Percentiles rank a stretch among this genome's conserved stretches.
Evolutionary conservation across 2,888 invertebrate species (phyloP).

Genomic region (Papilio gigon): DNA sequence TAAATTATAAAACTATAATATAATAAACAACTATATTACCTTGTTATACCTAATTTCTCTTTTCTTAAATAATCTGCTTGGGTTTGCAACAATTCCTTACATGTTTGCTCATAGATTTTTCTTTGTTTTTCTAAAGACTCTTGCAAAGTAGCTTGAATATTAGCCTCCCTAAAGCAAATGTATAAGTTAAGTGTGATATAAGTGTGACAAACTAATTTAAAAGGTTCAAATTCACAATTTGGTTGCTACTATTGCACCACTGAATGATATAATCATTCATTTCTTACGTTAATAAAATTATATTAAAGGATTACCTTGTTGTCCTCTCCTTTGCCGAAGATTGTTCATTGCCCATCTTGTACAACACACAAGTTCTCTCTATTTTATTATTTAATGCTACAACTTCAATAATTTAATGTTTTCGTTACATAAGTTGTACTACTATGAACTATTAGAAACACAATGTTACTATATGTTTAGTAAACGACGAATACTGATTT

Average conservation of each 20-base stretch:
- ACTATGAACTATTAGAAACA: background rate
- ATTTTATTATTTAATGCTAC: background rate
- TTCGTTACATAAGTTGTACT: background rate
- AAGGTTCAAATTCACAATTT: background rate
- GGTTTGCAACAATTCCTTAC: slow-evolving; percentile 34
- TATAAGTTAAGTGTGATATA: background rate
- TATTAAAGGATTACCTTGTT: slow-evolving; percentile 13
- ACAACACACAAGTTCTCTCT: background rate
- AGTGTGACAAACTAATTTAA: background rate
- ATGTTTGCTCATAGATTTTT: slow-evolving; percentile 44
- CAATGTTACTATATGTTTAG: background rate
- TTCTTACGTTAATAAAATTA: background rate
- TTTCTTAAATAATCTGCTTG: slow-evolving; percentile 27
- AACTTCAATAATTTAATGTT: background rate
- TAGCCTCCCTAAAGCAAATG: slow-evolving; percentile 10
- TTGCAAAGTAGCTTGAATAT: slow-evolving; percentile 16
- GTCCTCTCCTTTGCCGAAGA: slow-evolving; percentile 6
- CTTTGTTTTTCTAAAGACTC: slow-evolving; percentile 43
- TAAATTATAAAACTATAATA: too few relatives aligned
- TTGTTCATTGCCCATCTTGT: slow-evolving; percentile 33
- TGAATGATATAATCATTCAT: too few relatives aligned
- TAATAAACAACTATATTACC: background rate
- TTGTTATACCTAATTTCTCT: background rate
- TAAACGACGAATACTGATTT: background rate
- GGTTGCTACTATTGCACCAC: too few relatives aligned